Conservation (phyloP, 1,140 invertebrate species). For the Zaprionus kolodkinae region DNA sequence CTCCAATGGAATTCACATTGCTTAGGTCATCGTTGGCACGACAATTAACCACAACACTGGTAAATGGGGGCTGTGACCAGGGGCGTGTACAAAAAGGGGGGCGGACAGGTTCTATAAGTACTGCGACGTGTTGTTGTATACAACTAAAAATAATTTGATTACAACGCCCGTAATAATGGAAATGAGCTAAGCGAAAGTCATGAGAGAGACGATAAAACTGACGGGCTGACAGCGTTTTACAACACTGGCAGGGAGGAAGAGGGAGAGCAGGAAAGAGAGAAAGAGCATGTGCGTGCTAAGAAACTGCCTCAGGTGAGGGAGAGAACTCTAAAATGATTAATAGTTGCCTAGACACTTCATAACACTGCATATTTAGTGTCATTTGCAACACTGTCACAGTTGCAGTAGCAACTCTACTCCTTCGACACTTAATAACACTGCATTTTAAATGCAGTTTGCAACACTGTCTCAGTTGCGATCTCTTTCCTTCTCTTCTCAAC, state of each 20-base stretch:
- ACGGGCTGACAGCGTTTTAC: neutral
- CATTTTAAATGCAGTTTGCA: too few species aligned
- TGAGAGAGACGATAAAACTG: neutral
- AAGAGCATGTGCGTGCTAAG: neutral
- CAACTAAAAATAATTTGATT: conserved; percentile 12
- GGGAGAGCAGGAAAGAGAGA: neutral
- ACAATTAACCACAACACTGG: neutral
- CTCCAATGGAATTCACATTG: conserved; percentile 1
- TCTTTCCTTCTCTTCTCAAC: too few species aligned
- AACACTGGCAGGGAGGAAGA: neutral
- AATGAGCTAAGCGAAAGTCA: conserved; percentile 5
- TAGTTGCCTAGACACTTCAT: neutral
- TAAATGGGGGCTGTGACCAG: neutral
- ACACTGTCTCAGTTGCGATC: too few species aligned
- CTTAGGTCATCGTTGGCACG: conserved; percentile 7
- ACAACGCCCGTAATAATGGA: conserved; percentile 7
- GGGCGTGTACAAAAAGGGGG: neutral
- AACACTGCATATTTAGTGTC: too few species aligned
- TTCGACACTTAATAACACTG: too few species aligned
- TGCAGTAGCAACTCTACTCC: too few species aligned
- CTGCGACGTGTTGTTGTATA: neutral
- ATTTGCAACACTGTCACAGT: neutral
- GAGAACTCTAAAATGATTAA: neutral
- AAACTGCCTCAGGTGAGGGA: neutral
- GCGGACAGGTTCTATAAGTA: conserved; percentile 5